Conservation (phyloP, 2,113 vertebrate genomes). For the Hemicordylus capensis region DNA sequence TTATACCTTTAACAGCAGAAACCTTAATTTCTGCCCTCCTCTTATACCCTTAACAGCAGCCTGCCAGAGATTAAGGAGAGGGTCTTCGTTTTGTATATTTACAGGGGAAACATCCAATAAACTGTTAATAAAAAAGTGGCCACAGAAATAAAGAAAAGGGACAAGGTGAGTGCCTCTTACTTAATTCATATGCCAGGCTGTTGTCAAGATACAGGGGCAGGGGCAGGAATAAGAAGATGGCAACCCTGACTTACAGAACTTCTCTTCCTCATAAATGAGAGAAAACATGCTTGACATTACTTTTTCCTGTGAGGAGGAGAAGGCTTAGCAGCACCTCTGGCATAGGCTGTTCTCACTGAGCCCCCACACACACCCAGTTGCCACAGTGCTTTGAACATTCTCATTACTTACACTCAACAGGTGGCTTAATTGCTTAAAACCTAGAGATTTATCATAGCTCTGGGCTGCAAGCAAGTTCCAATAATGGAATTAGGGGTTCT, state of each 20-base stretch:
- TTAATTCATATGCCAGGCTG: background rate
- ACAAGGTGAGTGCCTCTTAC: background rate
- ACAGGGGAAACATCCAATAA: too few relatives aligned
- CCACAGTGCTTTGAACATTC: background rate
- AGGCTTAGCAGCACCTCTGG: background rate
- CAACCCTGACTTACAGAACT: background rate
- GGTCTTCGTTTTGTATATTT: too few relatives aligned
- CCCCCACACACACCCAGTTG: conserved; percentile 13
- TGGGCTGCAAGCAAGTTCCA: conserved; percentile 17
- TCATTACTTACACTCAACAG: background rate
- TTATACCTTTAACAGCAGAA: background rate
- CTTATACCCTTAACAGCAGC: too few relatives aligned
- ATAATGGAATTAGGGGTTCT: background rate
- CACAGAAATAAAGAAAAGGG: background rate
- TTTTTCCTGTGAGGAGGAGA: background rate
- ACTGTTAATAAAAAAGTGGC: too few relatives aligned
- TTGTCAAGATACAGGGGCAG: too few relatives aligned
- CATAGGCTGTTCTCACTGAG: background rate
- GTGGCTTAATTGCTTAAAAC: background rate
- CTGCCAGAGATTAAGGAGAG: too few relatives aligned
- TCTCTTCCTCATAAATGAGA: background rate
- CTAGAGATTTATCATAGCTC: conserved; percentile 48
- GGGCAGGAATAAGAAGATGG: background rate
- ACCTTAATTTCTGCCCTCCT: too few relatives aligned
- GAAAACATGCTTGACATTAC: background rate